phyloP scores from a whole-genome alignment of 64 coral and sea anemone species.

The Orbicella faveolata region DNA sequence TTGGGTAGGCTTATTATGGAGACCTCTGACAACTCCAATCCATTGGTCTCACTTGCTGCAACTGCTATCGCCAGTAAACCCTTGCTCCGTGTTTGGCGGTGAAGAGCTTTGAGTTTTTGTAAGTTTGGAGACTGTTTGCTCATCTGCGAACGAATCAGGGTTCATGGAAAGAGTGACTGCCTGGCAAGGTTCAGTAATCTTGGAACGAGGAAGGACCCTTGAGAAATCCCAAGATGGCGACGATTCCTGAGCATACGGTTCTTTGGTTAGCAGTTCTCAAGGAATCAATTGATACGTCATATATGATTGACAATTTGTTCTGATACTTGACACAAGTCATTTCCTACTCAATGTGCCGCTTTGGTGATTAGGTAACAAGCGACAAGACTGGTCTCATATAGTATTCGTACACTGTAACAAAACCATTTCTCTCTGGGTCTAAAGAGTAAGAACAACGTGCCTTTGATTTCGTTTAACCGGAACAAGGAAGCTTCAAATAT shows the following conservation, averaged over 20 bases:
- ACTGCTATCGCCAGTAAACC: slow-evolving; percentile 19
- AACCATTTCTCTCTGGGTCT: too few relatives aligned
- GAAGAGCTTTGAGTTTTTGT: slow-evolving; percentile 67
- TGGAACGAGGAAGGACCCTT: too few relatives aligned
- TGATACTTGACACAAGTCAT: neutral
- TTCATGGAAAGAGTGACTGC: neutral
- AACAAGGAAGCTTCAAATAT: neutral
- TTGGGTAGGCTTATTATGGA: neutral
- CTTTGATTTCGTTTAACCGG: neutral
- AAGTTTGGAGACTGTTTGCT: slow-evolving; percentile 50
- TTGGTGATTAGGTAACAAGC: too few relatives aligned
- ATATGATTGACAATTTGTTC: neutral
- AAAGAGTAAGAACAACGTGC: too few relatives aligned
- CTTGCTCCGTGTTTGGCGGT: slow-evolving; percentile 32
- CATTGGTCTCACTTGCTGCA: slow-evolving; percentile 1
- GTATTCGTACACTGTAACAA: too few relatives aligned
- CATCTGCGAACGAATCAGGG: slow-evolving; percentile 29
- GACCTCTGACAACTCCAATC: neutral
- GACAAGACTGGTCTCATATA: too few relatives aligned
- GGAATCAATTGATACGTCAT: too few relatives aligned
- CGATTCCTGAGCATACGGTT: neutral
- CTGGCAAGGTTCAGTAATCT: neutral
- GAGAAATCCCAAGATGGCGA: neutral
- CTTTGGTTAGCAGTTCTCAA: neutral
- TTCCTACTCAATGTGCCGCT: neutral